A percentile compares a stretch with the other conserved stretches of the same genome.
These are phyloP conservation scores for Sterrhoptilus dennistouni DNA, from an alignment of 2,113 vertebrate genomes.

Conservation along the genomic window DNA sequence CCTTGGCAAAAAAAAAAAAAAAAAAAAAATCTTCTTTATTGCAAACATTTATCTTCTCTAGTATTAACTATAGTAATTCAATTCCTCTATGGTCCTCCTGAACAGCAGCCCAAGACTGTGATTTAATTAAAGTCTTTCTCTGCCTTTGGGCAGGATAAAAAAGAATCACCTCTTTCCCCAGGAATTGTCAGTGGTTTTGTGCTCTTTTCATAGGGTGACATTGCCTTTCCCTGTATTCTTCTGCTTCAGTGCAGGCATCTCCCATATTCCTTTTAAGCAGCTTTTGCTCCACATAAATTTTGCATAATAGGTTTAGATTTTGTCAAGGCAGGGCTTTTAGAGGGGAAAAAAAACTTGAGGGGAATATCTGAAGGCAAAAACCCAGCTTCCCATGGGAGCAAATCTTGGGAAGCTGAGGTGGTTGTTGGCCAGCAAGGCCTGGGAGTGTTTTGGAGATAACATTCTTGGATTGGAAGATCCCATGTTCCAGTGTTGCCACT, in stretches of 20 bases:
- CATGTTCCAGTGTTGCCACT: accelerated
- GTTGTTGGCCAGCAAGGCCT: neutral
- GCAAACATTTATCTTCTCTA: neutral
- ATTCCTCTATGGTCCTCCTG: neutral
- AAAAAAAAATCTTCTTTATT: neutral
- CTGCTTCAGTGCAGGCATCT: neutral
- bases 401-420: neutral
- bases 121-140: constrained; percentile 7
- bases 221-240: neutral
- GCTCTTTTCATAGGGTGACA: neutral
- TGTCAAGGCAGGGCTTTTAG: neutral
- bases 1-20: neutral
- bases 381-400: neutral
- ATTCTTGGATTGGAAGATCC: neutral
- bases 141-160: neutral
- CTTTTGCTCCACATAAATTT: neutral
- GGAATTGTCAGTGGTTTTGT: neutral
- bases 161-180: neutral
- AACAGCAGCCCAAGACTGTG: neutral
- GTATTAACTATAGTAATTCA: neutral
- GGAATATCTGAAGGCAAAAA: neutral
- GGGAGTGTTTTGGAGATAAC: neutral
- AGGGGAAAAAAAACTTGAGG: neutral
- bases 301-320: constrained; percentile 15
- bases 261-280: neutral